Evolutionary conservation across 2,113 vertebrate genomes (phyloP).

Genomic region (Phylloscopus whistleri): DNA sequence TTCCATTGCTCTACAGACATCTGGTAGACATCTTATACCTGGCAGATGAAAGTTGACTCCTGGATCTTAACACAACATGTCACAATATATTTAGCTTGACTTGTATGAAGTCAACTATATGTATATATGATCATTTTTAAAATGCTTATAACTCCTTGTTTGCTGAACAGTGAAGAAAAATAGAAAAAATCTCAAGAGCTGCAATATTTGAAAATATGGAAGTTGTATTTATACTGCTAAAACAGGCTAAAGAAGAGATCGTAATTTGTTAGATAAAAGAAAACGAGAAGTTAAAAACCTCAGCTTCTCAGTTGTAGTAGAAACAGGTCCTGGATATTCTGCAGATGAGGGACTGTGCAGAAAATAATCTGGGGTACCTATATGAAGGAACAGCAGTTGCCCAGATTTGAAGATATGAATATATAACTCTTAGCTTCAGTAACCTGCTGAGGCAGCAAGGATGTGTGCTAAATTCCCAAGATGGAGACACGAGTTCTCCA

Average conservation of each 20-base stretch:
- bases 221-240: not conserved
- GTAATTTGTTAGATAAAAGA: not conserved
- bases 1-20: not conserved
- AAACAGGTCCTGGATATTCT: not conserved
- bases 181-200: not conserved
- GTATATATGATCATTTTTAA: not conserved
- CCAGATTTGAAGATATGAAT: not conserved
- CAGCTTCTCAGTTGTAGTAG: not conserved
- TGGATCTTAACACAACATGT: not conserved
- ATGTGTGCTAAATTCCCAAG: not conserved
- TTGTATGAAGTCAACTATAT: not conserved
- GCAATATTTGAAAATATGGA: not conserved
- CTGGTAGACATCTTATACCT: not conserved
- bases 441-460: not conserved
- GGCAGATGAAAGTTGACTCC: not conserved
- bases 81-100: not conserved
- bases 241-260: not conserved
- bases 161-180: not conserved
- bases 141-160: not conserved
- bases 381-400: not conserved
- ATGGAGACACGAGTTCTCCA: not conserved
- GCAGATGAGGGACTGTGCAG: not conserved
- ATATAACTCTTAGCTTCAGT: not conserved
- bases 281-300: not conserved
- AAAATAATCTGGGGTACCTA: not conserved